Evolutionary conservation across 1,140 invertebrate species (phyloP).

Genomic region (Pogonomyrmex californicus): DNA sequence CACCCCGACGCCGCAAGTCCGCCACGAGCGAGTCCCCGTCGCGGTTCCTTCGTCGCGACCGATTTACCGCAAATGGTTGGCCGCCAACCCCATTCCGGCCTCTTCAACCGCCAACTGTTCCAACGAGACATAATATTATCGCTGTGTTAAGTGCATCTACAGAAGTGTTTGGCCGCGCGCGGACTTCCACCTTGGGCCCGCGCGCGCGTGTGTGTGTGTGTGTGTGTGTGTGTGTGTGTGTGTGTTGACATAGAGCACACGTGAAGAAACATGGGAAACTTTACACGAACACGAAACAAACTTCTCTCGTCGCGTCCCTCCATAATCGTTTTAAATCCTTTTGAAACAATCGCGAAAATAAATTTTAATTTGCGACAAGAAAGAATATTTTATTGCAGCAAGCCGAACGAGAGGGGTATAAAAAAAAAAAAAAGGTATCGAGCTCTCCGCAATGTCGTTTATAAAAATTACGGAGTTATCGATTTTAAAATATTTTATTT

Average conservation of each 20-base stretch:
- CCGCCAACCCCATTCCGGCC: constrained; percentile 57
- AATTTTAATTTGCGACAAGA: constrained; percentile 12
- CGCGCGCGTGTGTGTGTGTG: neutral
- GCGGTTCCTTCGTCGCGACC: constrained; percentile 43
- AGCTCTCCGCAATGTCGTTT: neutral
- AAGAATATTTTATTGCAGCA: neutral
- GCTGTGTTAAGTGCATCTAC: constrained; percentile 62
- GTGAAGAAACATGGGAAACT: constrained; percentile 1
- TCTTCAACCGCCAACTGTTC: constrained; percentile 62
- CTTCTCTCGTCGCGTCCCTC: neutral
- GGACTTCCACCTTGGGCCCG: constrained; percentile 13
- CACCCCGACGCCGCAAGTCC: constrained; percentile 36
- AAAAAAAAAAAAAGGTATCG: neutral
- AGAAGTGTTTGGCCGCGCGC: constrained; percentile 55
- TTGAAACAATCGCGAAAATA: neutral
- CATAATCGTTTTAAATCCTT: constrained; percentile 25
- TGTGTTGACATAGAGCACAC: constrained; percentile 27
- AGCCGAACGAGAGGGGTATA: neutral
- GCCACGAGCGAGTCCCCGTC: constrained; percentile 37
- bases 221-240: neutral
- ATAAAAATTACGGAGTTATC: neutral
- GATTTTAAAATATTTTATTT: constrained; percentile 16
- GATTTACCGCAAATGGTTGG: constrained; percentile 64
- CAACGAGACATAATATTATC: constrained; percentile 65
- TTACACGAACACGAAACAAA: constrained; percentile 10